These are phyloP conservation scores for Deilephila porcellus DNA, from an alignment of 2,888 invertebrate species.

Conservation along the genomic window DNA sequence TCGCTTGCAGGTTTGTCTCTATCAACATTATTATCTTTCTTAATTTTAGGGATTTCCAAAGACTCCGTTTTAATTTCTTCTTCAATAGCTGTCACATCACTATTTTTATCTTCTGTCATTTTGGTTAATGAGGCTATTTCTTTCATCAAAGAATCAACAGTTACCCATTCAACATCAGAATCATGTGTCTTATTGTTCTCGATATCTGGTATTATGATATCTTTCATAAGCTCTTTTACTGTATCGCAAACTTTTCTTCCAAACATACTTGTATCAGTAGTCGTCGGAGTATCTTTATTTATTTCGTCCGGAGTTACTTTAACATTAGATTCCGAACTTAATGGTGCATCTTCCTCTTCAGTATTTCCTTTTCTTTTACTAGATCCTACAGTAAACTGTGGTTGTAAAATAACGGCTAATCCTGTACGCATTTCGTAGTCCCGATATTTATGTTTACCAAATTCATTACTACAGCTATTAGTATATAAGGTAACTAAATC, in stretches of 20 bases:
- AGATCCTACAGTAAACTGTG: not conserved
- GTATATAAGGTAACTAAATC: slow-evolving; percentile 8
- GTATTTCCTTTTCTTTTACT: not conserved
- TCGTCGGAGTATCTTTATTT: not conserved
- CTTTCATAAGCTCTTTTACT: slow-evolving; percentile 45
- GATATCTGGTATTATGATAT: slow-evolving; percentile 40
- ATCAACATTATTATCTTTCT: no score
- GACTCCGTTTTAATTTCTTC: slow-evolving; percentile 40
- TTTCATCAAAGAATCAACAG: slow-evolving; percentile 43
- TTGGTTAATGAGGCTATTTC: slow-evolving; percentile 39
- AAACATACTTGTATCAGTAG: slow-evolving; percentile 23
- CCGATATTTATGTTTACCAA: not conserved
- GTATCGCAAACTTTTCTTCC: slow-evolving; percentile 38
- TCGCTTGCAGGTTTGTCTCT: no score
- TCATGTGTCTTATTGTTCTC: slow-evolving; percentile 32
- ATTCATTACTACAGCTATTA: not conserved
- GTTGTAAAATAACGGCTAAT: not conserved
- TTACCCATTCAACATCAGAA: slow-evolving; percentile 43
- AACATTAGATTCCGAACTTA: not conserved
- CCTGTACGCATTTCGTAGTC: not conserved
- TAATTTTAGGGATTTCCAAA: not conserved
- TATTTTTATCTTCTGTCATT: slow-evolving; percentile 32
- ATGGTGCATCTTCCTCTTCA: not conserved
- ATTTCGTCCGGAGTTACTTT: not conserved
- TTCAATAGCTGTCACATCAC: slow-evolving; percentile 42